phyloP scores from a whole-genome alignment of 2,797 vertebrate species.

The Crenuchus spilurus region DNA sequence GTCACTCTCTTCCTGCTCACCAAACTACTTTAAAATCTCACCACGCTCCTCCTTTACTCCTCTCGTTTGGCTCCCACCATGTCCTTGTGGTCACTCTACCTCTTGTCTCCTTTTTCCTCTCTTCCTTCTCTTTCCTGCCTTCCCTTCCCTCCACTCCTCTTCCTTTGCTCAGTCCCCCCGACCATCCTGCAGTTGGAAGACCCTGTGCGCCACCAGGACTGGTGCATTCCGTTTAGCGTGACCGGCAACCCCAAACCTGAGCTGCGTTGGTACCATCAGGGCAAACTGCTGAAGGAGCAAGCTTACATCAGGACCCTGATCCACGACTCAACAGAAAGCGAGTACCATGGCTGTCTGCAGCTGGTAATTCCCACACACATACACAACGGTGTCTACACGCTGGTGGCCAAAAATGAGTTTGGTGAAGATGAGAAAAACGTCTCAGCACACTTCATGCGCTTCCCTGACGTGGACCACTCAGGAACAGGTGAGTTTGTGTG shows the following conservation, averaged over 20 bases:
- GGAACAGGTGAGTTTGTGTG: constrained; percentile 50
- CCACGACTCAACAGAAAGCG: constrained; percentile 84
- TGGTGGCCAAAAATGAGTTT: constrained; percentile 88
- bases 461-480: constrained; percentile 76
- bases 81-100: constrained; percentile 66
- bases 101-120: constrained; percentile 62
- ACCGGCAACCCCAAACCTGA: constrained; percentile 91
- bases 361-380: constrained; percentile 94
- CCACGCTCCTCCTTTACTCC: constrained; percentile 51
- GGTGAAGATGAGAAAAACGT: constrained; percentile 88
- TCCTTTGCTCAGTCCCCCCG: constrained; percentile 84
- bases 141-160: constrained; percentile 43
- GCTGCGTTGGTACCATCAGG: constrained; percentile 90
- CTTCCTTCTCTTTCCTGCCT: constrained; percentile 52
- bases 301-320: constrained; percentile 91
- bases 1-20: constrained; percentile 41
- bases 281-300: constrained; percentile 82
- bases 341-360: constrained; percentile 96
- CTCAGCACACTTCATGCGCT: constrained; percentile 88
- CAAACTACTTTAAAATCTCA: constrained; percentile 32
- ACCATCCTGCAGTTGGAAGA: constrained; percentile 88
- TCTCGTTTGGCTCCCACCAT: constrained; percentile 62
- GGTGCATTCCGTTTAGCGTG: constrained; percentile 98
- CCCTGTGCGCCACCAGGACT: constrained; percentile 89
- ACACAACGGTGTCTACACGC: constrained; percentile 92